phyloP scores from a whole-genome alignment of 1,140 invertebrate species.

The Callitettix versicolor region DNA sequence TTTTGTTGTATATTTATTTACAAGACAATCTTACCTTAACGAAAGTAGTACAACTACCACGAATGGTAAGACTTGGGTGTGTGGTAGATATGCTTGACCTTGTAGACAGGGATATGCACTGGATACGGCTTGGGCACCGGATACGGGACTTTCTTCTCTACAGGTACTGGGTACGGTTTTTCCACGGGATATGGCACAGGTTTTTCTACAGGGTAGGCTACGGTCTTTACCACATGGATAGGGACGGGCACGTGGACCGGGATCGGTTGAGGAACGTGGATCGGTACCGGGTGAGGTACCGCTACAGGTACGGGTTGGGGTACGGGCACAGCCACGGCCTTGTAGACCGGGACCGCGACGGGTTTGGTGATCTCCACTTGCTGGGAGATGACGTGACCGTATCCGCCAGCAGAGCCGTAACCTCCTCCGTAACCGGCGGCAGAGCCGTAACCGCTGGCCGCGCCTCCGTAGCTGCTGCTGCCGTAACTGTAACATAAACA shows the following conservation, averaged over 20 bases:
- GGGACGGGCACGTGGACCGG: slow-evolving; percentile 19
- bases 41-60: no score
- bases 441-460: neutral
- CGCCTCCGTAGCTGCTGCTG: neutral
- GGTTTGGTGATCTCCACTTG: slow-evolving; percentile 23
- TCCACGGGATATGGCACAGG: slow-evolving; percentile 26
- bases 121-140: slow-evolving; percentile 25
- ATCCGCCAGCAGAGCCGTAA: neutral
- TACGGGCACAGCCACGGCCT: slow-evolving; percentile 18
- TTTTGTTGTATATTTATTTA: no score
- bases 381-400: slow-evolving; percentile 16
- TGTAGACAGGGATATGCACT: slow-evolving; percentile 26
- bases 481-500: no score
- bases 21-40: no score
- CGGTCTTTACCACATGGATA: slow-evolving; percentile 22
- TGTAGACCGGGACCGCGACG: slow-evolving; percentile 23
- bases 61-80: slow-evolving; percentile 15
- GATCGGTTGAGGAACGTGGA: slow-evolving; percentile 22
- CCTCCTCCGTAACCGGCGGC: slow-evolving; percentile 1
- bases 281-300: slow-evolving; percentile 25
- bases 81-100: slow-evolving; percentile 25
- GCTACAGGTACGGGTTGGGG: slow-evolving; percentile 20
- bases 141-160: slow-evolving; percentile 26
- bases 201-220: slow-evolving; percentile 26
- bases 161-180: slow-evolving; percentile 25